These are phyloP conservation scores for Drosophila pseudoananassae DNA, from an alignment of 1,140 invertebrate species.

Conservation along the genomic window DNA sequence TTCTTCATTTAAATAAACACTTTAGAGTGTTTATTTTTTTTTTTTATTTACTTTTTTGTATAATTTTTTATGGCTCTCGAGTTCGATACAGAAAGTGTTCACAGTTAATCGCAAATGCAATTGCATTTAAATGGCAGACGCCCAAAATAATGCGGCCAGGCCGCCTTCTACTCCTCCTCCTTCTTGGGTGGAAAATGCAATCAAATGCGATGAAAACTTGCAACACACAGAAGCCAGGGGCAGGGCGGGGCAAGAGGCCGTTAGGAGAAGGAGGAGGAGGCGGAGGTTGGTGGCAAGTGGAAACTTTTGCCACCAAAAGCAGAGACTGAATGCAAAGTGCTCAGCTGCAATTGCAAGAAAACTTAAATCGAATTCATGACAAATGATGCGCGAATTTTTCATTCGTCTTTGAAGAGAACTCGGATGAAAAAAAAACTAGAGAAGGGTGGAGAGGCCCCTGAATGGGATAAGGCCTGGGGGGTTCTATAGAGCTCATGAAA, in stretches of 20 bases:
- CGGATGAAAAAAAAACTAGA: no score
- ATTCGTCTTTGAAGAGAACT: constrained; percentile 15
- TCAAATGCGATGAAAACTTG: constrained; percentile 18
- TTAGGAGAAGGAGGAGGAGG: no score
- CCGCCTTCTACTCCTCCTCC: no score
- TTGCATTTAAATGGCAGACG: constrained; percentile 21
- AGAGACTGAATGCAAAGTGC: constrained; percentile 10
- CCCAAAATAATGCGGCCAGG: not conserved
- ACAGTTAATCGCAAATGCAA: constrained; percentile 32
- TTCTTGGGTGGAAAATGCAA: constrained; percentile 6
- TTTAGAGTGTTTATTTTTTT: not conserved
- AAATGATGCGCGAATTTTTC: constrained; percentile 75
- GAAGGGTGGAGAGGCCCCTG: no score
- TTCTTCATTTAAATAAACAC: constrained; percentile 19
- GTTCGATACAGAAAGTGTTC: constrained; percentile 2
- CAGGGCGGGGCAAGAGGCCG: not conserved
- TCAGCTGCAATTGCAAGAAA: constrained; percentile 52
- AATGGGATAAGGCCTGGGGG: no score
- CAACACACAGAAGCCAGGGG: constrained; percentile 6
- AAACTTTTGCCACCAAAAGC: constrained; percentile 14
- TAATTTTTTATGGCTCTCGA: not conserved
- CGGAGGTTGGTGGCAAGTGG: not conserved
- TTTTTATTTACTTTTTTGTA: not conserved
- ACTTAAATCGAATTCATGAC: constrained; percentile 80
- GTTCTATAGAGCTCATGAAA: not conserved